phyloP scores from a whole-genome alignment of 2,113 vertebrate genomes.

The Phyllopteryx taeniolatus region DNA sequence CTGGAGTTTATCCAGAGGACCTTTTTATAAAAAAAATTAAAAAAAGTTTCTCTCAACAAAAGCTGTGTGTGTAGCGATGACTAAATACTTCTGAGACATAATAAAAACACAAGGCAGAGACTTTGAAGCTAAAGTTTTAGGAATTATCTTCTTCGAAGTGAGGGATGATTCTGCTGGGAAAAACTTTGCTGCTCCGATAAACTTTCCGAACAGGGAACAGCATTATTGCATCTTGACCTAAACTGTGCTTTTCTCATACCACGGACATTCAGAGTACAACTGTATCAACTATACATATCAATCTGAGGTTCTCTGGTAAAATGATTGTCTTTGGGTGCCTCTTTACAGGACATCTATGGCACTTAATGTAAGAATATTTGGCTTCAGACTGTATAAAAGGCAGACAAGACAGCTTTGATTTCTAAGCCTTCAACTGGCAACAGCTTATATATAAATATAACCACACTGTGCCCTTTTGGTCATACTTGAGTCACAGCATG shows the following conservation, averaged over 20 bases:
- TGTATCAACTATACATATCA: not conserved
- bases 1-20: too few relatives aligned
- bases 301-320: not conserved
- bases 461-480: not conserved
- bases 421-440: conserved; percentile 31
- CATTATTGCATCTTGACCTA: not conserved
- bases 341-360: not conserved
- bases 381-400: conserved; percentile 3
- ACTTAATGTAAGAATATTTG: not conserved
- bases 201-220: not conserved
- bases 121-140: too few relatives aligned
- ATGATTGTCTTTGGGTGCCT: not conserved
- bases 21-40: too few relatives aligned
- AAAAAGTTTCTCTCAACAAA: too few relatives aligned
- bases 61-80: too few relatives aligned
- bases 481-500: conserved; percentile 17
- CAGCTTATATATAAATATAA: conserved; percentile 38
- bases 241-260: not conserved
- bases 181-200: not conserved
- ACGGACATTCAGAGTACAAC: not conserved
- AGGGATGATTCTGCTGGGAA: not conserved
- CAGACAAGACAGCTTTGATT: conserved; percentile 48
- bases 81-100: too few relatives aligned
- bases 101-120: too few relatives aligned
- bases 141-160: not conserved